phyloP scores from a whole-genome alignment of 2,113 vertebrate genomes.

The Xyrauchen texanus region DNA sequence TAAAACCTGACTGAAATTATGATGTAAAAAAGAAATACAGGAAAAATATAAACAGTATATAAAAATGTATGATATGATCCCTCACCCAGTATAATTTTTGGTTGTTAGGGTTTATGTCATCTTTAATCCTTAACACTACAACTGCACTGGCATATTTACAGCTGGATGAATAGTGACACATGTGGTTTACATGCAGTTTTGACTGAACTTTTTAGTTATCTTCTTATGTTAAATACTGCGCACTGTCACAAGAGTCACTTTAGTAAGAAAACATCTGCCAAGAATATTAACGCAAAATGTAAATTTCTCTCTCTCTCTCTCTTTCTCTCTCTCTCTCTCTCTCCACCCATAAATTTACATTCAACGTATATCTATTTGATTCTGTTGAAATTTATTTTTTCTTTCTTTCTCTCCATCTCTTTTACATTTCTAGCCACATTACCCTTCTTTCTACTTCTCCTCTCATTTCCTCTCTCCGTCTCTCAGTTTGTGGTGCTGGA shows the following conservation, averaged over 20 bases:
- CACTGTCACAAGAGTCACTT: not conserved
- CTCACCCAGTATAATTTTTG: too few relatives aligned
- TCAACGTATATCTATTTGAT: slow-evolving; percentile 6
- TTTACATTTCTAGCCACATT: slow-evolving; percentile 37
- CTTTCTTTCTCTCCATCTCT: not conserved
- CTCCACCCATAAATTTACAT: not conserved
- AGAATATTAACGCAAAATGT: not conserved
- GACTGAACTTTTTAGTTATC: too few relatives aligned
- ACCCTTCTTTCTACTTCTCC: slow-evolving; percentile 57
- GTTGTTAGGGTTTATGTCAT: too few relatives aligned
- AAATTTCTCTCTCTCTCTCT: not conserved
- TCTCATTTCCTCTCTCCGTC: slow-evolving; percentile 38
- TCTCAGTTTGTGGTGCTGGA: slow-evolving; percentile 41
- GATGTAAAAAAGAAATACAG: too few relatives aligned
- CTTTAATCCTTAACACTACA: too few relatives aligned
- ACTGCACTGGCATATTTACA: too few relatives aligned
- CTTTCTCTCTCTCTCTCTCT: not conserved
- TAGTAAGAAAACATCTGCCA: slow-evolving; percentile 9
- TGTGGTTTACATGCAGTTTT: not conserved
- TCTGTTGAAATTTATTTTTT: slow-evolving; percentile 7
- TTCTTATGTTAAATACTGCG: not conserved
- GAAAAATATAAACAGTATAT: too few relatives aligned
- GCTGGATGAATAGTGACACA: too few relatives aligned
- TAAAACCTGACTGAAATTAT: too few relatives aligned
- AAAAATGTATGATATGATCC: too few relatives aligned